phyloP scores from a whole-genome alignment of 2,888 invertebrate species.

The Protophormia terraenovae region DNA sequence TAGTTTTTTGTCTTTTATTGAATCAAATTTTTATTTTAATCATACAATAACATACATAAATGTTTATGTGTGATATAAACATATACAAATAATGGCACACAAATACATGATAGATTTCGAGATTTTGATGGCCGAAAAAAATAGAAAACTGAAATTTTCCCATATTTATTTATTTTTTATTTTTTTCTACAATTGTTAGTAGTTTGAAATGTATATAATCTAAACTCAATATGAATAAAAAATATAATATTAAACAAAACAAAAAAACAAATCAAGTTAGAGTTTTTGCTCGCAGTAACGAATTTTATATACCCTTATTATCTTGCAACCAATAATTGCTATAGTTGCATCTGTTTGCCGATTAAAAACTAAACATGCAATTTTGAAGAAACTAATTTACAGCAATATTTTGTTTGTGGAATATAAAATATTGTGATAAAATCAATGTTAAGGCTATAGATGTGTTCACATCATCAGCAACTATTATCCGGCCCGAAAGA shows the following conservation, averaged over 20 bases:
- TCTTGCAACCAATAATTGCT: too few species aligned
- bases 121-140: conserved; percentile 7
- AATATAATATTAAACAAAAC: too few species aligned
- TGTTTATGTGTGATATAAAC: conserved; percentile 1
- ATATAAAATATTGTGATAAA: too few species aligned
- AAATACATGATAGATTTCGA: conserved; percentile 20
- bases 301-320: too few species aligned
- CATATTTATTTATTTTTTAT: conserved; percentile 11
- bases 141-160: conserved; percentile 9
- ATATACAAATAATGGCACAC: neutral
- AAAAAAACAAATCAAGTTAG: conserved; percentile 12
- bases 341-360: too few species aligned
- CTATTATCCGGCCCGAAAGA: too few species aligned
- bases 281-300: too few species aligned
- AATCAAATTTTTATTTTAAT: conserved; percentile 3
- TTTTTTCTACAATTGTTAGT: conserved; percentile 3
- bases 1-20: neutral
- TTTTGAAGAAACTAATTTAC: too few species aligned
- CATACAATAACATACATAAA: conserved; percentile 30
- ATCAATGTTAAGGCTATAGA: too few species aligned
- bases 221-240: conserved; percentile 27
- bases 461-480: too few species aligned
- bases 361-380: too few species aligned
- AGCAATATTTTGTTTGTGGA: too few species aligned
- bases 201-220: conserved; percentile 23